These are phyloP conservation scores for Condylura cristata DNA, from an alignment of 2,113 vertebrate genomes.

Conservation along the genomic window DNA sequence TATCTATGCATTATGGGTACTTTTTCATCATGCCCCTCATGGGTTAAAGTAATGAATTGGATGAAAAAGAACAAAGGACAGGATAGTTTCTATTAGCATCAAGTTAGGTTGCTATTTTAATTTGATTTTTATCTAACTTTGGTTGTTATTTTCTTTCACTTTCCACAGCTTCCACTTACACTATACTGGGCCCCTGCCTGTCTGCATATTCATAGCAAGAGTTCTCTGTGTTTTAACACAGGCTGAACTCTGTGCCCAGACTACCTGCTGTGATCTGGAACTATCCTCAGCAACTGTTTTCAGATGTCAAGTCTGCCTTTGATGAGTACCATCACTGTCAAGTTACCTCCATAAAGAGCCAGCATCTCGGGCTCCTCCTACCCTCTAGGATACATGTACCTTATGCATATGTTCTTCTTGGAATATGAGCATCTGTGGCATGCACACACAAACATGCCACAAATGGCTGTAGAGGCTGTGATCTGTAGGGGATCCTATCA, in stretches of 20 bases:
- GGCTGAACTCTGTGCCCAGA: neutral
- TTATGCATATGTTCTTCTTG: neutral
- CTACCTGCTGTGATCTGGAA: neutral
- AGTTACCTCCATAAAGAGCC: neutral
- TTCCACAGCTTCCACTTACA: neutral
- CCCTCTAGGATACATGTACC: neutral
- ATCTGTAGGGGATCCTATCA: neutral
- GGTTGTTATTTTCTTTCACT: neutral
- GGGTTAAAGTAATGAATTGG: neutral
- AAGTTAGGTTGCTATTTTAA: neutral
- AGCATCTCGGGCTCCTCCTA: neutral
- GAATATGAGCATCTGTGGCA: neutral
- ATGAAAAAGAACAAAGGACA: neutral
- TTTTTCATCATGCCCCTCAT: neutral
- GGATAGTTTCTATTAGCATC: neutral
- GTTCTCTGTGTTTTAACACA: too few relatives aligned
- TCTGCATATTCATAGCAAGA: neutral
- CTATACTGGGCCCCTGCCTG: neutral
- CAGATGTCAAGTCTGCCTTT: neutral
- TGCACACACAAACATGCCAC: neutral
- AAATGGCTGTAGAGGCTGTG: neutral
- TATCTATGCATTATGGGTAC: neutral
- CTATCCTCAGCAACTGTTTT: neutral
- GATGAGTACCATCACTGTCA: neutral
- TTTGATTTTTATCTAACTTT: neutral